Base-by-base conservation (phyloP, 2,113 vertebrate genomes). In the Himantopus leucocephalus region DNA sequence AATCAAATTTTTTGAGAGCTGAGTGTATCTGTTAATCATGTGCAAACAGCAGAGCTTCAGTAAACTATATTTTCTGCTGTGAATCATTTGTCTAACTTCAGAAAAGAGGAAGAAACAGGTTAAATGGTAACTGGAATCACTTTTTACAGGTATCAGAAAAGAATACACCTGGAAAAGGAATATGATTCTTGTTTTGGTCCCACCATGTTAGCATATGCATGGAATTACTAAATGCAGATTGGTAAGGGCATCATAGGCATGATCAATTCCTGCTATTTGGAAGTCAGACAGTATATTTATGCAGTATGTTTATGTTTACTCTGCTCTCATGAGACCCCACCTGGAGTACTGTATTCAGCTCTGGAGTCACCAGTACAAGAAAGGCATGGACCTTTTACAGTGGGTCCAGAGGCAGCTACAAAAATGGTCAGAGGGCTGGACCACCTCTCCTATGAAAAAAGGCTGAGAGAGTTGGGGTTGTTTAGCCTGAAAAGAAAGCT, bases 381-480 rank as follows among this genome's bases (percentile, higher is more conserved):
- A 66, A 66, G 15, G 81, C 5, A n/a, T 10, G 27, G 27, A 26
- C 2, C 5, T 72, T 16, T 52, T 47, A 14, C 5, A 26, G 6
- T 0, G 3, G 10, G 19, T 68, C 63, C 22, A 47, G 9, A 85
- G 26, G 17, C 71, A 27, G 26, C 4, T 37, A 53, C 6, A 30
- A 24, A 90, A 73, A 56, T 20, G 0, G 18, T 50, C 67, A 87
- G 19, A 84, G 9, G 9, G 6, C 9, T 52, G 23, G 23, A 82
- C 0, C 3, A 64, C 15, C 1, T 76, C 32, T 62, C 14, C 18
- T 39, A 8, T 58, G 32, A 58, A 80, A 12, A 77, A 23, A 58
- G 12, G 8, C 7, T 58, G 37, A 83, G 22, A 62, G 18, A 53
- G 7, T 3, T 47, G 14, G 1, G 1, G 1, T 12, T 53, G 3